These are phyloP conservation scores for Trachymyrmex septentrionalis DNA, from an alignment of 1,140 invertebrate species.

Conservation along the genomic window DNA sequence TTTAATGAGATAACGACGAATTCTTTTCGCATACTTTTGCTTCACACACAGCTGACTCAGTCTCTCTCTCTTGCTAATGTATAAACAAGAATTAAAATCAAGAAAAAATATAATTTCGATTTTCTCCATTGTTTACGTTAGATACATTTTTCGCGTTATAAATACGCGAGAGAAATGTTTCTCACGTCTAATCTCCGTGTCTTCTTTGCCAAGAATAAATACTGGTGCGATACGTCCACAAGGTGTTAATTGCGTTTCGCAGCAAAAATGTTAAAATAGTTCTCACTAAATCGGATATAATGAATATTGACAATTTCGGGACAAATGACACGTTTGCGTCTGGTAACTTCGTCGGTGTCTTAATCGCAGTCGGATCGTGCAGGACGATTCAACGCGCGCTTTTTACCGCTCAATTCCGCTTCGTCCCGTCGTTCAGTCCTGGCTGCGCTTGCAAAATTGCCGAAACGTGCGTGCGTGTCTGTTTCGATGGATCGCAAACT, in stretches of 20 bases:
- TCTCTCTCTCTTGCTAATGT: too few species aligned
- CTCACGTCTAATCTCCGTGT: neutral
- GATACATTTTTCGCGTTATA: neutral
- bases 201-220: neutral
- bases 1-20: neutral
- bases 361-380: slow-evolving; percentile 66
- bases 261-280: slow-evolving; percentile 10
- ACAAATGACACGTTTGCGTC: slow-evolving; percentile 75
- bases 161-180: neutral
- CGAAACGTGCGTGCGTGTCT: slow-evolving; percentile 71
- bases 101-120: slow-evolving; percentile 1
- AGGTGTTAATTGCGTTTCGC: slow-evolving; percentile 34
- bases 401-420: slow-evolving; percentile 75
- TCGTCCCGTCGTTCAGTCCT: slow-evolving; percentile 50
- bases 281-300: slow-evolving; percentile 43
- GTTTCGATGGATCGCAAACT: slow-evolving; percentile 38
- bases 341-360: slow-evolving; percentile 66
- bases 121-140: too few species aligned
- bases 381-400: slow-evolving; percentile 54
- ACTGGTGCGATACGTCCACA: neutral
- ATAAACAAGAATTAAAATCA: neutral
- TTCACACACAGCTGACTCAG: neutral
- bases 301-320: slow-evolving; percentile 49
- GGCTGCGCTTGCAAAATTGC: slow-evolving; percentile 72
- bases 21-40: neutral